Evolutionary conservation across 2,797 vertebrate genomes (phyloP), one percentile per base, ranked within the genome.

Genomic region (Poeciliopsis infans): DNA sequence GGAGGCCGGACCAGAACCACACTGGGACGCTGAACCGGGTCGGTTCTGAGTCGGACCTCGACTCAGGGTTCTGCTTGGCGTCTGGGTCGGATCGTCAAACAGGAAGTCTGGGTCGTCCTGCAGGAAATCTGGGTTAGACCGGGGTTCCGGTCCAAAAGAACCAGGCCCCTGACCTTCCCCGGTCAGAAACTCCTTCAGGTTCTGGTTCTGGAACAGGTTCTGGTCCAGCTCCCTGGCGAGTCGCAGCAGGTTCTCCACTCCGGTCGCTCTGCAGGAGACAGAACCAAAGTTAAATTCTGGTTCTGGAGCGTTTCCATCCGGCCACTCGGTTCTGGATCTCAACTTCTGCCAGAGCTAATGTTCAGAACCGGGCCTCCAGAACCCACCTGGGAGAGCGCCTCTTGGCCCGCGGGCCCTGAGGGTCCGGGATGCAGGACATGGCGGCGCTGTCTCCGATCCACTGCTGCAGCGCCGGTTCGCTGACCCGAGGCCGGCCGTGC

Each of bases 381-480:
- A 79, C 83, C 84, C 85, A 96, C 95, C 94, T 92, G 0, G 87
- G 84, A 0, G 91, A 92, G 53, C 90, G 94, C 78, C 80, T 93
- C 85, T 89, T 95, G 75, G 80, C 28, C 77, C 81, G 95, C 71
- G 91, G 86, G 1, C 18, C 81, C 0, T 57, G 93, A 39, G 93
- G 77, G 15, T 92, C 93, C 2, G 98, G 98, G 15, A 97, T 99
- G 83, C 96, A 97, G 51, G 97, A 97, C 81, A 99, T 96, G 74
- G 96, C 86, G 86, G 97, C 97, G 86, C 95, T 95, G 83, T 96
- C 97, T n/a, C 97, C 97, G 85, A 99, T 97, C 98, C 98, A 99
- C 75, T 95, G 96, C 82, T 97, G 91, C 83, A 98, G 87, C 2
- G 95, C 94, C 0, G 93, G 94, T 84, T 97, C 96, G 0, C 87